Percentiles rank a stretch among this genome's conserved stretches.
Conservation (phyloP, 2,113 vertebrate genomes). For the Diadophis punctatus region DNA sequence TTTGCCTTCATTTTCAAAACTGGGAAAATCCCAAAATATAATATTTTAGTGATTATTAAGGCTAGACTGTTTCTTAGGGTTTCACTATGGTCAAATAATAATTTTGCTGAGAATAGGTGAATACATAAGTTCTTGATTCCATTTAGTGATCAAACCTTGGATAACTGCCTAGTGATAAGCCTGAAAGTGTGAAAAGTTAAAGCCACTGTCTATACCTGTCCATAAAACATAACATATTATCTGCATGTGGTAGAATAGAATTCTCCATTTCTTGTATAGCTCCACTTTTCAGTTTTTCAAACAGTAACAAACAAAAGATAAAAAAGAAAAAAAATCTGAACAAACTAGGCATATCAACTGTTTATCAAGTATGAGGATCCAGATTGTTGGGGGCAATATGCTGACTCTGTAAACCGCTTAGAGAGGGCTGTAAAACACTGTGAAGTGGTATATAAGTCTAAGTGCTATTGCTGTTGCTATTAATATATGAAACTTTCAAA, state of each 20-base stretch:
- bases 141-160: background rate
- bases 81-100: background rate
- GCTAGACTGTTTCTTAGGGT: background rate
- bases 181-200: background rate
- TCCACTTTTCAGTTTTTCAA: background rate
- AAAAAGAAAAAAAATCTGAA: background rate
- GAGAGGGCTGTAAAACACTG: no score
- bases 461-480: no score
- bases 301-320: background rate
- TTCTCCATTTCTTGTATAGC: background rate
- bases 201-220: background rate
- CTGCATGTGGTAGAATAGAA: background rate
- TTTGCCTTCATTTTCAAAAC: background rate
- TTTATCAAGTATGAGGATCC: background rate
- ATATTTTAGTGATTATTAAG: background rate
- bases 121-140: background rate
- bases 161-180: background rate
- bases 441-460: no score
- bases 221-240: background rate
- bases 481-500: background rate
- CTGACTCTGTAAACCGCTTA: no score
- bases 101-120: background rate
- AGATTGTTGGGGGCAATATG: no score
- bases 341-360: background rate
- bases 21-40: background rate